These are phyloP conservation scores for Scomber japonicus DNA, from an alignment of 2,113 vertebrate genomes.

Conservation along the genomic window DNA sequence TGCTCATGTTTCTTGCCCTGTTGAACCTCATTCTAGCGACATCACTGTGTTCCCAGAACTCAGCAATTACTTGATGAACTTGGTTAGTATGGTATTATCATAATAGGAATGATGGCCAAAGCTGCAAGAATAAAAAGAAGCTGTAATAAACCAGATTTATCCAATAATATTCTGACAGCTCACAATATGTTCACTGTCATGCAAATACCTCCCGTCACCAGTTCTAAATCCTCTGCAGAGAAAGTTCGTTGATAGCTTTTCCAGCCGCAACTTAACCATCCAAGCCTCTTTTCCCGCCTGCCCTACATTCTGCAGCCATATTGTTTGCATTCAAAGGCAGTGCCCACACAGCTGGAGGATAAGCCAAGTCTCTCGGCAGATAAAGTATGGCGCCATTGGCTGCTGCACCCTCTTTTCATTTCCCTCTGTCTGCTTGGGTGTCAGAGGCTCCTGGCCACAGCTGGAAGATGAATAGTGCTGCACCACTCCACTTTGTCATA, in stretches of 20 bases:
- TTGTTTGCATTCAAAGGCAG: slow-evolving; percentile 80
- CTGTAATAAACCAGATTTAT: slow-evolving; percentile 43
- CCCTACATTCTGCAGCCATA: slow-evolving; percentile 77
- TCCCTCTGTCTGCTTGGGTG: slow-evolving; percentile 76
- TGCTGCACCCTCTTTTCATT: slow-evolving; percentile 78
- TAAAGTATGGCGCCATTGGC: slow-evolving; percentile 67
- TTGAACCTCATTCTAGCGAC: background rate
- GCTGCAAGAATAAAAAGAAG: slow-evolving; percentile 12
- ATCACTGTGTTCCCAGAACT: slow-evolving; percentile 1
- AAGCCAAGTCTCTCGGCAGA: slow-evolving; percentile 77
- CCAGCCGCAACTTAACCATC: slow-evolving; percentile 40
- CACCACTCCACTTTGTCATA: slow-evolving; percentile 80
- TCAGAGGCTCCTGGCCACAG: slow-evolving; percentile 78
- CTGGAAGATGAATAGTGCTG: slow-evolving; percentile 82
- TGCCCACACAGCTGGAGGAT: slow-evolving; percentile 80
- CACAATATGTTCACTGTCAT: slow-evolving; percentile 28
- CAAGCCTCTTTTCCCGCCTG: slow-evolving; percentile 63
- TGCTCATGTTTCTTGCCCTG: background rate
- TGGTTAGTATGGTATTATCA: background rate
- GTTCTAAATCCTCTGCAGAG: slow-evolving; percentile 57
- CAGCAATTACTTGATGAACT: background rate
- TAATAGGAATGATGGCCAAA: background rate
- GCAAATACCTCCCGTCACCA: slow-evolving; percentile 26
- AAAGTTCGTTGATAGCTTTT: slow-evolving; percentile 53
- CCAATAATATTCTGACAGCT: slow-evolving; percentile 17